Evolutionary conservation across 2,888 invertebrate genomes (phyloP), one percentile per base, ranked within the genome.

Genomic region (Oithona nana): DNA sequence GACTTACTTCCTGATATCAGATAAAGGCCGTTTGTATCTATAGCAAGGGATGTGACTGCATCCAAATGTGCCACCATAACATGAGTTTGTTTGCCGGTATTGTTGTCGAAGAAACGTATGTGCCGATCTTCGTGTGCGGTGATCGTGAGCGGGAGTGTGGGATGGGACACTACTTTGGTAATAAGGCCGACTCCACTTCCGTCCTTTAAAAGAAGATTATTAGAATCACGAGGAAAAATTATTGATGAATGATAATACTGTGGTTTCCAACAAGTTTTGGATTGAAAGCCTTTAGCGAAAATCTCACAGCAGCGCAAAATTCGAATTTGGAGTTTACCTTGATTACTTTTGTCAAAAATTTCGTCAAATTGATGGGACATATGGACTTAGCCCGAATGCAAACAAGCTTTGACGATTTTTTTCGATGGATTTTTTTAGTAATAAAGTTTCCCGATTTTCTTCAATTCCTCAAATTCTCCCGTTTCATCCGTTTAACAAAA

Each of bases 31-130:
- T 95, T 93, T 66, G 95, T 93, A 80, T 98, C 98, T 67, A 97
- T 87, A 69, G 97, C 95, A 71, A 98, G 80, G 72, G 93, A 89
- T 68, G 98, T 97, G 66, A 99, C 95, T 62, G 94, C 90, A 77
- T 98, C 97, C 73, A 98, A 80, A 78, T 99, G 98, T 66, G 98
- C 97, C 68, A 97, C 94, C 90, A 98, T 95, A 66, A 90, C 86
- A 77, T 95, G 93, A 68, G 94, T 84, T 78, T 93, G 81, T 74
- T 89, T 86, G 39, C 95, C 97, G 70, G 85, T 82, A 72, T 69
- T 76, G 74, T 88, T 92, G 78, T 99, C 97, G 83, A 92, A 99
- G 80, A 97, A 98, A 70, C 97, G 83, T 76, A 98, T 97, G 76
- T 94, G 90, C 59, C 93, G 82, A 77, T 98, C 97, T 75, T 95